These are phyloP conservation scores for Camptogramma bilineatum DNA, from an alignment of 2,888 invertebrate species.

Conservation along the genomic window DNA sequence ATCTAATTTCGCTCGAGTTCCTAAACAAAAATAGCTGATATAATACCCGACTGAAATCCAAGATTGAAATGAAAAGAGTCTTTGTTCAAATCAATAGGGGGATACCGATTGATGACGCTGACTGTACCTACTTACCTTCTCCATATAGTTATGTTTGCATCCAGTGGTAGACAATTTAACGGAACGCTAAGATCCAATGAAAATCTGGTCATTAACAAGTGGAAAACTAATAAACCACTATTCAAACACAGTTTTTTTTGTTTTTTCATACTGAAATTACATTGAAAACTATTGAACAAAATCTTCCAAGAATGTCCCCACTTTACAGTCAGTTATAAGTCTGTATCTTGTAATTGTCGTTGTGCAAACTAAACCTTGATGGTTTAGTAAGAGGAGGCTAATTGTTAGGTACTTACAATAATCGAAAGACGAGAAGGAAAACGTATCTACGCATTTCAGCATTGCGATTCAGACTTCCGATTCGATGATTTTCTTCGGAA, in stretches of 20 bases:
- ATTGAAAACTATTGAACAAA: neutral
- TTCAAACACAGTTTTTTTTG: neutral
- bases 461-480: no score
- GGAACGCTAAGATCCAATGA: neutral
- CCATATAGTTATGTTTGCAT: no score
- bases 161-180: no score
- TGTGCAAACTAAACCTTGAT: constrained; percentile 49
- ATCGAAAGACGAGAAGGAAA: constrained; percentile 5
- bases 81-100: no score
- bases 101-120: no score
- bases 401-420: constrained; percentile 34
- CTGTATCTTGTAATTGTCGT: constrained; percentile 32
- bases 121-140: no score
- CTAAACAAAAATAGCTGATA: no score
- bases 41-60: no score
- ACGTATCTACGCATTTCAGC: neutral
- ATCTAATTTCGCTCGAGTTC: no score
- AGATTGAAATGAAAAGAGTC: no score
- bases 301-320: constrained; percentile 15
- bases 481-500: no score
- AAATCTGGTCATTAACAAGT: neutral
- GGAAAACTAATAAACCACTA: no score
- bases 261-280: neutral
- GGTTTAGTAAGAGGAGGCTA: constrained; percentile 51
- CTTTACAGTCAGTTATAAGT: neutral